Percentiles rank a stretch among this genome's conserved stretches.
These are phyloP conservation scores for Drosophila tani DNA, from an alignment of 1,140 invertebrate species.

Conservation along the genomic window DNA sequence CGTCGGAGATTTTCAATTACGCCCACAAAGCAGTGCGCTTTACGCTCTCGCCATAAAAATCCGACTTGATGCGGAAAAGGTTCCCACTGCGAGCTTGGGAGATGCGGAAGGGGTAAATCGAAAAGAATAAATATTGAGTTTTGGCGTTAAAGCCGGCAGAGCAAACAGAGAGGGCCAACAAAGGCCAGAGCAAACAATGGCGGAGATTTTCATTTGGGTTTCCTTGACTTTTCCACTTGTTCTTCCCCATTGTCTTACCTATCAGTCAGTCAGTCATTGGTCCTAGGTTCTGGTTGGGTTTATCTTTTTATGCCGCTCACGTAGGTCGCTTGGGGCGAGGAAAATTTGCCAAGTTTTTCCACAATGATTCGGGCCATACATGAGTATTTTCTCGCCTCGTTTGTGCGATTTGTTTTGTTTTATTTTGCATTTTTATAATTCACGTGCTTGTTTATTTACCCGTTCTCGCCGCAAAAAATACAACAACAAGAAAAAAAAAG, in stretches of 20 bases:
- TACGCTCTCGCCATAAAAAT: slow-evolving; percentile 75
- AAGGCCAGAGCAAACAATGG: slow-evolving; percentile 62
- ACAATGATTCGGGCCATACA: slow-evolving; percentile 69
- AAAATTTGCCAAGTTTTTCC: slow-evolving; percentile 76
- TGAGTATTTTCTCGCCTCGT: slow-evolving; percentile 47
- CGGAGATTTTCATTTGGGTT: slow-evolving; percentile 57
- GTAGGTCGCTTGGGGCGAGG: slow-evolving; percentile 63
- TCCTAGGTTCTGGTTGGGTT: slow-evolving; percentile 46
- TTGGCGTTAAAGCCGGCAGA: slow-evolving; percentile 65
- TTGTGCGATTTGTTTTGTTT: slow-evolving; percentile 53
- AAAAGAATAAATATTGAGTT: slow-evolving; percentile 81
- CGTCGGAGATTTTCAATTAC: slow-evolving; percentile 72
- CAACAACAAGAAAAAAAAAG: neutral
- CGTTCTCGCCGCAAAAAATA: slow-evolving; percentile 18
- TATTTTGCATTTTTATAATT: slow-evolving; percentile 64
- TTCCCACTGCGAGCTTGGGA: neutral
- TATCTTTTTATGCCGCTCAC: slow-evolving; percentile 59
- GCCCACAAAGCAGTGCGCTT: slow-evolving; percentile 55
- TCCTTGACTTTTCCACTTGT: slow-evolving; percentile 48
- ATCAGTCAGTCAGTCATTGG: slow-evolving; percentile 46
- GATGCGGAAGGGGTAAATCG: slow-evolving; percentile 48
- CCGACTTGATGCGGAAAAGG: slow-evolving; percentile 64
- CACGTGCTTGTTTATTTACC: slow-evolving; percentile 72
- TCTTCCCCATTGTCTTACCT: slow-evolving; percentile 58
- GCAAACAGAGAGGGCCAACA: slow-evolving; percentile 62